Evolutionary conservation across 2,888 invertebrate genomes (phyloP).

Genomic region (Caenorhabditis sulstoni): DNA sequence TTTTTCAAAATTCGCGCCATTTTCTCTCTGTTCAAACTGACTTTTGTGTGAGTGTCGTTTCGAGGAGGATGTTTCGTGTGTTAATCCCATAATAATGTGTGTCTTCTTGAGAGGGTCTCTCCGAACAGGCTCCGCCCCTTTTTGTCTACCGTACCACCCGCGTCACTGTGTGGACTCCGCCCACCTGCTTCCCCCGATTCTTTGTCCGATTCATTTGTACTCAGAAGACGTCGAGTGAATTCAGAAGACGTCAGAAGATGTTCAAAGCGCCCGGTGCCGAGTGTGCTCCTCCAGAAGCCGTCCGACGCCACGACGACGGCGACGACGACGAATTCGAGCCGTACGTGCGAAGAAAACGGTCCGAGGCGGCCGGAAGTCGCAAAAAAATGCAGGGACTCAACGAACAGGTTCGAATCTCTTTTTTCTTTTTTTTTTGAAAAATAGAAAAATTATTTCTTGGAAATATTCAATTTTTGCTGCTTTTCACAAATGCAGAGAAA

Average conservation of each 20-base stretch:
- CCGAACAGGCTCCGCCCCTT: slow-evolving; percentile 14
- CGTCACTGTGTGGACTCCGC: not conserved
- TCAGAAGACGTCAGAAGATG: not conserved
- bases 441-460: no score
- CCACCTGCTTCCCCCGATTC: no score
- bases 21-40: no score
- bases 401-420: slow-evolving; percentile 68
- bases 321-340: slow-evolving; percentile 76
- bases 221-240: slow-evolving; percentile 13
- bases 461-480: no score
- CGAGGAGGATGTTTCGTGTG: no score
- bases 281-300: no score
- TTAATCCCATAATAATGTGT: slow-evolving; percentile 54
- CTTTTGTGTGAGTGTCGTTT: no score
- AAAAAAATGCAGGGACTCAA: slow-evolving; percentile 73
- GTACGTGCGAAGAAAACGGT: slow-evolving; percentile 74
- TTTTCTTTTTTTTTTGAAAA: not conserved
- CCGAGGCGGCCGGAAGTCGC: slow-evolving; percentile 61
- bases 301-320: not conserved
- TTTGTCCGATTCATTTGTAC: not conserved
- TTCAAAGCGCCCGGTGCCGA: slow-evolving; percentile 11
- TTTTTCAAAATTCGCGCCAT: no score
- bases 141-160: not conserved
- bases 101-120: slow-evolving; percentile 20
- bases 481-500: not conserved